phyloP scores from a whole-genome alignment of 2,888 invertebrate genomes.

The Epinotia demarniana region DNA sequence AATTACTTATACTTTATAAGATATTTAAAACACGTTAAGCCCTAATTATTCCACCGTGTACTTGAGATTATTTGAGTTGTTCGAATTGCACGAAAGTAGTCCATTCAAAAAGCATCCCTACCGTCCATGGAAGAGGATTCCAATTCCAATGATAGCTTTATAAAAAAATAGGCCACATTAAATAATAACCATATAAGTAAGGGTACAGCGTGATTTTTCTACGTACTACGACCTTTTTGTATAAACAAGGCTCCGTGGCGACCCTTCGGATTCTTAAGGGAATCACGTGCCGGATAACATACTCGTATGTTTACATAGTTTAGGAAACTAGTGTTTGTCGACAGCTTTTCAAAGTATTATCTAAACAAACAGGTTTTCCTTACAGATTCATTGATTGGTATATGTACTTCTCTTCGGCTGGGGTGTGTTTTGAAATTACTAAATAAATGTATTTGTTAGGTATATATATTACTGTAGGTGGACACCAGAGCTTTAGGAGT shows the following conservation, averaged over 20 bases:
- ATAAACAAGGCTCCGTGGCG: background rate
- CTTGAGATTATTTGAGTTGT: too few relatives aligned
- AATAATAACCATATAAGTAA: too few relatives aligned
- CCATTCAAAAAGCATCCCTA: background rate
- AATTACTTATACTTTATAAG: background rate
- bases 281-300: conserved; percentile 4
- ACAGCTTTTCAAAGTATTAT: background rate
- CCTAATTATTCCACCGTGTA: too few relatives aligned
- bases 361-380: background rate
- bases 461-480: too few relatives aligned
- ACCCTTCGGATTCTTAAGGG: conserved; percentile 13
- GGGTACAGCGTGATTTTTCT: background rate
- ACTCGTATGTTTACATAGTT: background rate
- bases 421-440: too few relatives aligned
- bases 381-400: too few relatives aligned
- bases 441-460: too few relatives aligned
- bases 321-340: background rate
- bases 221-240: conserved; percentile 4
- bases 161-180: too few relatives aligned
- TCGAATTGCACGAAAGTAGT: background rate
- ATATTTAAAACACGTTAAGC: background rate
- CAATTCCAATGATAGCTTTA: too few relatives aligned
- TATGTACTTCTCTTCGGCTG: too few relatives aligned
- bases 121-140: too few relatives aligned
- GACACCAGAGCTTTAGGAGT: too few relatives aligned